Percentiles rank a stretch among this genome's conserved stretches.
Evolutionary conservation across 2,113 vertebrate species (phyloP).

Genomic region (Hyperoodon ampullatus): DNA sequence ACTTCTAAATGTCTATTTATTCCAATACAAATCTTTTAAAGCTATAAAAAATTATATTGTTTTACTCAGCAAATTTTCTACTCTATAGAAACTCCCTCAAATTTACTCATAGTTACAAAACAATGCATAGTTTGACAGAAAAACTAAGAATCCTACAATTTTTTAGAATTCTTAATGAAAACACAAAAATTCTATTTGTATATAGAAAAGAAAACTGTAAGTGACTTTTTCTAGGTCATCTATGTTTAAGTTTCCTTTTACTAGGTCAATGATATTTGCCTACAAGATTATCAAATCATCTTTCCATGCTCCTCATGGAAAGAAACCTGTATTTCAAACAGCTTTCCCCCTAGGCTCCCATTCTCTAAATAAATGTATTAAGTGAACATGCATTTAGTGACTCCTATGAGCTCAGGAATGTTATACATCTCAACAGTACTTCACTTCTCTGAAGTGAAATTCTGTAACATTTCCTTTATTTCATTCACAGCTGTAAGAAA

Average conservation of each 20-base stretch:
- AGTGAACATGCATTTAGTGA: not conserved
- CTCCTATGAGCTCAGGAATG: not conserved
- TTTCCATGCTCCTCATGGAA: not conserved
- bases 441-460: not conserved
- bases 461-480: not conserved
- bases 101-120: not conserved
- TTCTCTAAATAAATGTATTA: conserved; percentile 14
- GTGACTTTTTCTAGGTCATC: not conserved
- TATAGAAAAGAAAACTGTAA: not conserved
- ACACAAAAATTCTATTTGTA: not conserved
- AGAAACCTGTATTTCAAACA: not conserved
- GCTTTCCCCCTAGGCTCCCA: not conserved
- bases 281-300: not conserved
- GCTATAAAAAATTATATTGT: not conserved
- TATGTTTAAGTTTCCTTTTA: conserved; percentile 27
- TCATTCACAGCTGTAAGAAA: not conserved
- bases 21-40: not conserved
- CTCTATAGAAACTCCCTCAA: not conserved
- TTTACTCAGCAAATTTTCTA: conserved; percentile 18
- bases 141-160: not conserved
- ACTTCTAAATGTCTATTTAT: conserved; percentile 35
- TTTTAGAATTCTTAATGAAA: conserved; percentile 28
- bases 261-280: not conserved
- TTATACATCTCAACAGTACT: not conserved
- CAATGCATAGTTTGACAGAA: not conserved